phyloP scores from a whole-genome alignment of 1,140 invertebrate species.

The Triops longicaudatus region DNA sequence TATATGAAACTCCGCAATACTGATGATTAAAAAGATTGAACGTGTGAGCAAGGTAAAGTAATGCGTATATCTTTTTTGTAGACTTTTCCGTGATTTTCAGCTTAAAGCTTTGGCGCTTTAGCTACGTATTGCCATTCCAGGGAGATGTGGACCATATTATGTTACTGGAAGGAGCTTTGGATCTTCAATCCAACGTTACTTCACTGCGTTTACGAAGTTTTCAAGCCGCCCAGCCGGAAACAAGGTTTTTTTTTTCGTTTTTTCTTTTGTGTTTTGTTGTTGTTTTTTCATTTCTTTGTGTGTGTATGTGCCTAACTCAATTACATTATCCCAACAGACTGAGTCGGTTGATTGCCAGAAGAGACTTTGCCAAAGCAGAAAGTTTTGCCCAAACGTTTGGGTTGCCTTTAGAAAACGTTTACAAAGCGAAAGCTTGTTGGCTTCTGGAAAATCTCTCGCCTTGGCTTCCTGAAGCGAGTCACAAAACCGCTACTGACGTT shows the following conservation, averaged over 20 bases:
- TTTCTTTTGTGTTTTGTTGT: no score
- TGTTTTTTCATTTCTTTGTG: no score
- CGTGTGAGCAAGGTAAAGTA: no score
- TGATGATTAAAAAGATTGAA: no score
- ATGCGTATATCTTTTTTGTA: background rate
- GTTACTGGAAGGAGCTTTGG: background rate
- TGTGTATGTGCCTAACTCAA: no score
- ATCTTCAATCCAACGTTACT: background rate
- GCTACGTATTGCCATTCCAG: background rate
- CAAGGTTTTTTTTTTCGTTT: background rate
- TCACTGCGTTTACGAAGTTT: background rate
- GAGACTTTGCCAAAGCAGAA: conserved; percentile 29
- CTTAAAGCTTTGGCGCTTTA: background rate
- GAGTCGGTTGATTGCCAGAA: conserved; percentile 25
- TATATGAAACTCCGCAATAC: no score
- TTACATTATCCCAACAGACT: conserved; percentile 19
- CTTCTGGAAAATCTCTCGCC: conserved; percentile 28
- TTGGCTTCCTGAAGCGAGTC: conserved; percentile 18
- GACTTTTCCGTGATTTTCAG: background rate
- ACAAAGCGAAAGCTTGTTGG: conserved; percentile 29
- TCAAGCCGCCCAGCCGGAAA: background rate
- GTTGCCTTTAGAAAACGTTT: conserved; percentile 23
- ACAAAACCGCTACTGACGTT: background rate
- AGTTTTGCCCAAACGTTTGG: conserved; percentile 28
- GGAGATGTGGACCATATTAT: background rate